phyloP scores from a whole-genome alignment of 2,113 vertebrate genomes.

The Ciconia maguari region DNA sequence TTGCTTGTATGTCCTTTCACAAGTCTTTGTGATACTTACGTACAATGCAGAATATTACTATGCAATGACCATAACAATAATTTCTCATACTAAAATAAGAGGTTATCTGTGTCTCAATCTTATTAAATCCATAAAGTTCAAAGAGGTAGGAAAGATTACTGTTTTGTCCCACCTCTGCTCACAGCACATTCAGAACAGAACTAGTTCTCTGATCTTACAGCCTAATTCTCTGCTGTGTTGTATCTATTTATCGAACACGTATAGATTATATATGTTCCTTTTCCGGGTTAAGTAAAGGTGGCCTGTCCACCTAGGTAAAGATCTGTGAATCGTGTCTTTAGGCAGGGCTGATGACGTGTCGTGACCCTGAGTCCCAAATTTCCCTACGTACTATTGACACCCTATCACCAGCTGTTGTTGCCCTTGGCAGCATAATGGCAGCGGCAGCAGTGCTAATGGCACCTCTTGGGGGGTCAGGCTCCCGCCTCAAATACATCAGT shows the following conservation, averaged over 20 bases:
- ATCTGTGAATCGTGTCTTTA: too few species aligned
- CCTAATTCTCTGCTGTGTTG: not conserved
- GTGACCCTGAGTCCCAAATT: too few species aligned
- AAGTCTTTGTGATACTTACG: not conserved
- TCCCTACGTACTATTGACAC: too few species aligned
- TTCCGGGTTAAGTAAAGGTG: too few species aligned
- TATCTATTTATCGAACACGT: not conserved
- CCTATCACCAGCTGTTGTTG: too few species aligned
- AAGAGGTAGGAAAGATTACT: not conserved
- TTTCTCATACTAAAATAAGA: not conserved
- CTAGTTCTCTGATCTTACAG: not conserved
- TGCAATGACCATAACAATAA: not conserved
- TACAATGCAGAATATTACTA: not conserved
- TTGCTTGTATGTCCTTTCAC: not conserved
- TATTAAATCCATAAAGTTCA: not conserved
- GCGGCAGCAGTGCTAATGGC: too few species aligned
- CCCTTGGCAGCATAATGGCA: too few species aligned
- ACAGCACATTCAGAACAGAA: not conserved
- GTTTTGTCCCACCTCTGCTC: not conserved
- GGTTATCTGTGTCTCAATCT: not conserved
- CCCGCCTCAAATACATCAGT: too few species aligned
- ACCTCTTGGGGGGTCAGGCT: too few species aligned
- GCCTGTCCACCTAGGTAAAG: too few species aligned
- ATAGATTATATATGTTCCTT: too few species aligned
- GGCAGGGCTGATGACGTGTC: too few species aligned